A percentile compares a stretch with the other conserved stretches of the same genome.
Conservation (phyloP, 1,140 invertebrate species). For the Sogatella furcifera region DNA sequence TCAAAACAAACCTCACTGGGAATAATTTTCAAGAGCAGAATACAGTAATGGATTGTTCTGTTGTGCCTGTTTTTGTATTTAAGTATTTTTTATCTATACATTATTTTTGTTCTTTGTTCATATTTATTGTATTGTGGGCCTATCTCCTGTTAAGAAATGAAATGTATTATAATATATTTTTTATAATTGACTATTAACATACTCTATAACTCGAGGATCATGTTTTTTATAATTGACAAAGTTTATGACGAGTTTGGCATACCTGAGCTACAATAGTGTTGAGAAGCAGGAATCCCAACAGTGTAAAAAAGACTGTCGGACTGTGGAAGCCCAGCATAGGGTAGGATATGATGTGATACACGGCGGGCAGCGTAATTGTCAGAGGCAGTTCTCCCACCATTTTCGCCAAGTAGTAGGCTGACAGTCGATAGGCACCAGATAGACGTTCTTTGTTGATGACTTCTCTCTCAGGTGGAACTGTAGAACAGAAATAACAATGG, state of each 20-base stretch:
- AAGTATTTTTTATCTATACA: too few species aligned
- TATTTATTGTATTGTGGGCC: too few species aligned
- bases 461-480: slow-evolving; percentile 71
- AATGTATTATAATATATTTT: too few species aligned
- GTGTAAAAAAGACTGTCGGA: slow-evolving; percentile 52
- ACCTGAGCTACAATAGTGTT: slow-evolving; percentile 68
- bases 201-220: too few species aligned
- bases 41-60: too few species aligned
- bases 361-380: slow-evolving; percentile 62
- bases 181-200: too few species aligned
- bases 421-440: slow-evolving; percentile 71
- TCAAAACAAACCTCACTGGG: too few species aligned
- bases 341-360: slow-evolving; percentile 71
- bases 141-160: too few species aligned
- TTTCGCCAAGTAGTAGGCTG: slow-evolving; percentile 77
- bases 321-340: slow-evolving; percentile 58
- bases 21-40: too few species aligned
- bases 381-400: slow-evolving; percentile 74
- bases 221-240: too few species aligned
- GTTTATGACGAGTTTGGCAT: slow-evolving; percentile 12
- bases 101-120: too few species aligned
- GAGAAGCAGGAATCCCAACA: slow-evolving; percentile 60
- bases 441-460: slow-evolving; percentile 74
- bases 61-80: too few species aligned
- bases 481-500: slow-evolving; percentile 17